Evolutionary conservation across 2,888 invertebrate species (phyloP), one percentile per base, ranked within the genome.

Genomic region (Melieria crassipennis): DNA sequence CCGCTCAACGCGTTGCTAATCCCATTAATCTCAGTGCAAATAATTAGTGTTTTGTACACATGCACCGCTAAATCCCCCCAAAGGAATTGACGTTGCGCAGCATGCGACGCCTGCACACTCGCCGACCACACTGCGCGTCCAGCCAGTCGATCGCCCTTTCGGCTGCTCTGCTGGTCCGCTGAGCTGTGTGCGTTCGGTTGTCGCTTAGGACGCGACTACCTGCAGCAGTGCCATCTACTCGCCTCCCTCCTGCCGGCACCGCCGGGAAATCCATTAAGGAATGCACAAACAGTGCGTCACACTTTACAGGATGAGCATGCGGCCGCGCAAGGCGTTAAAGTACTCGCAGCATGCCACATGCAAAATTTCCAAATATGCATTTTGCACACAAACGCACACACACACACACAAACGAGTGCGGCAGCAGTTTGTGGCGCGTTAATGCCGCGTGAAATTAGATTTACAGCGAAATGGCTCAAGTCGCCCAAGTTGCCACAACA

Each of bases 361-460:
- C 7, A 6, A 61, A 30, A 43, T 7, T 45, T 52, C 52, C 63
- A 47, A 70, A 70, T 57, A 58, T 66, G 64, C 63, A 73, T 60
- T 16, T 65, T 65, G 47, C 63, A n/a, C n/a, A 52, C 61, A 56
- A 43, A 57, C 30, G 30, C 48, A 55, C 62, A 60, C 45, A 55
- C 62, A 60, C 45, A 55, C 46, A 47, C 62, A 63, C 48, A 52
- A 64, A 58, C 48, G 55, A 56, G 46, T 42, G 48, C 43, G 13
- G 30, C 64, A 47, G 43, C 47, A 61, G 65, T 70, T 68, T 60
- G 62, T 77, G 78, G 81, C 81, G 79, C 79, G 83, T 84, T 85
- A 85, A 85, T 85, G 80, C 85, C 82, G 85, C 85, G 84, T 85
- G 85, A 85, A 85, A 85, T 85, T 85, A 85, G 85, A 85, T 85